Conservation (phyloP, 2,113 vertebrate species). For the Dipodomys spectabilis region DNA sequence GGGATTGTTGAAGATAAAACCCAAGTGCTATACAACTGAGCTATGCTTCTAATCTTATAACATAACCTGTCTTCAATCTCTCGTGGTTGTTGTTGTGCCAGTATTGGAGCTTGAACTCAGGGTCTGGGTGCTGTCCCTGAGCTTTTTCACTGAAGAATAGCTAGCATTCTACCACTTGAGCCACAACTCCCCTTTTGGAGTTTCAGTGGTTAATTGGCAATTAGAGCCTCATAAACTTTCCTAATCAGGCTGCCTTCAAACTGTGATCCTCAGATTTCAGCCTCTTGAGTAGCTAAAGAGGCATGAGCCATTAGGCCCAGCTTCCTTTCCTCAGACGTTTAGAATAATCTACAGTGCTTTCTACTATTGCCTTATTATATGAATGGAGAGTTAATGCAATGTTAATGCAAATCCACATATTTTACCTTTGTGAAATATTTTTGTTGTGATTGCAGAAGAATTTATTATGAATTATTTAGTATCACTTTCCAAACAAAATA, state of each 20-base stretch:
- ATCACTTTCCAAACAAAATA: constrained; percentile 19
- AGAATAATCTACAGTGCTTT: not conserved
- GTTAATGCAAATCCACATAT: not conserved
- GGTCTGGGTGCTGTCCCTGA: too few relatives aligned
- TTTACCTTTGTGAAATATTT: not conserved
- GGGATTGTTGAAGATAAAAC: not conserved
- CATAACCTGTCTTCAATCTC: not conserved
- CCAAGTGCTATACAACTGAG: not conserved
- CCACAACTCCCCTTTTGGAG: too few relatives aligned
- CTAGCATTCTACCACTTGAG: too few relatives aligned
- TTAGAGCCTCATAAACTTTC: too few relatives aligned
- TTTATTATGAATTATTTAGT: not conserved
- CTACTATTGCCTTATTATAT: not conserved
- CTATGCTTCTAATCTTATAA: not conserved
- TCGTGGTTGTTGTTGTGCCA: too few relatives aligned
- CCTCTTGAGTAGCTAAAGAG: too few relatives aligned
- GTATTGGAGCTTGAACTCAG: too few relatives aligned
- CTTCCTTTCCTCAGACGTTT: not conserved
- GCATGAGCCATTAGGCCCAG: too few relatives aligned
- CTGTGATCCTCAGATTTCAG: too few relatives aligned
- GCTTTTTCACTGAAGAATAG: too few relatives aligned
- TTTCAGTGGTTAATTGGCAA: too few relatives aligned
- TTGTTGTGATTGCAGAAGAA: not conserved
- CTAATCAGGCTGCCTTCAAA: too few relatives aligned
- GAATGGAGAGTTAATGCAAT: not conserved